Conservation (phyloP, 1,140 invertebrate species). For the Euschistus heros region DNA sequence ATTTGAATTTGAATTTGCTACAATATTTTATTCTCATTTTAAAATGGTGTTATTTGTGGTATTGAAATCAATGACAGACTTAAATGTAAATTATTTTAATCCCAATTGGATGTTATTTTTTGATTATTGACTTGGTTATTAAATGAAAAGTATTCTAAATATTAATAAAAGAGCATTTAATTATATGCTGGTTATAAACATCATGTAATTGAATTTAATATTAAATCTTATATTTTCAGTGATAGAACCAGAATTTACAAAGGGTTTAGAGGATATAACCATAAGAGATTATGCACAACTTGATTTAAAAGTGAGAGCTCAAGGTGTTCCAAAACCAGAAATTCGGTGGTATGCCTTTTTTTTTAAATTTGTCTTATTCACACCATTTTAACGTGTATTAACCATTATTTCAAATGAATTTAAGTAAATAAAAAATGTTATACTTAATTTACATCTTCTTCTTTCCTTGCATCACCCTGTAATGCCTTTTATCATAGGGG, state of each 20-base stretch:
- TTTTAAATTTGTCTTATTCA: background rate
- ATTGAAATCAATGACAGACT: too few relatives aligned
- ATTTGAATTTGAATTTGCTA: too few relatives aligned
- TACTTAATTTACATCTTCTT: background rate
- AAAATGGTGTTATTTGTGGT: too few relatives aligned
- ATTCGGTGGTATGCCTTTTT: constrained; percentile 48
- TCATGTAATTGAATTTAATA: background rate
- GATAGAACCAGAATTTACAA: constrained; percentile 62
- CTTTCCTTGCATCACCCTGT: constrained; percentile 6
- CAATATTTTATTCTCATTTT: too few relatives aligned
- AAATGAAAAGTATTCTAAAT: too few relatives aligned
- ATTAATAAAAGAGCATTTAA: constrained; percentile 11
- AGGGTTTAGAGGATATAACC: constrained; percentile 50
- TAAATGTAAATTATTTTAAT: too few relatives aligned
- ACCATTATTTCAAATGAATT: background rate
- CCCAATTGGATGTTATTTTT: too few relatives aligned
- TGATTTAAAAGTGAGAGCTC: constrained; percentile 53
- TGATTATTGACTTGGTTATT: too few relatives aligned
- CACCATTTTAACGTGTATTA: background rate
- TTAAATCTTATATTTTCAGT: constrained; percentile 51
- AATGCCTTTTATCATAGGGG: too few relatives aligned
- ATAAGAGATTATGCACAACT: constrained; percentile 58
- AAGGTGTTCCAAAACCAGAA: constrained; percentile 63
- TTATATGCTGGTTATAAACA: constrained; percentile 20
- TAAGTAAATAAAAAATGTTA: background rate